Base-by-base conservation (phyloP, 2,888 invertebrate species). In the Spatulosminthurus flaviceps region DNA sequence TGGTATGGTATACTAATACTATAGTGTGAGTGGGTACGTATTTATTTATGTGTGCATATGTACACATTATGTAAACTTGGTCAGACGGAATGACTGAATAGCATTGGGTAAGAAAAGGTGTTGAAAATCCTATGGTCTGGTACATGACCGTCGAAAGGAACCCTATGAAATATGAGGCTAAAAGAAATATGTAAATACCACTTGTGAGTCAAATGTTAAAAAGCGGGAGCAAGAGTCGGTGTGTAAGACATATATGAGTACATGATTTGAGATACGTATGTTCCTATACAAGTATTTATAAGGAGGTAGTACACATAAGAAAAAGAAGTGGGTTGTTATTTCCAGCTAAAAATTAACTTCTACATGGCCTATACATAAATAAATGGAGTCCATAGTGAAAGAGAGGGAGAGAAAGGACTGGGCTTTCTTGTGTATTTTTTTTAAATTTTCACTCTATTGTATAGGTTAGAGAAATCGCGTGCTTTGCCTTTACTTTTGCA, bases 401-500 rank as follows among this genome's bases (percentile, higher is more conserved):
- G 34, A 34, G 34, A 9, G 34, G 9, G 34, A 34, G 34, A 34
- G 34, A 34, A 34, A 51, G 51, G 51, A 51, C 51, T 51, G 51
- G 51, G 51, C 51, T 51, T 51, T 51, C 51, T 51, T 51, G 16
- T 51, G 4, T 51, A n/a, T 19, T 51, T 51, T 51, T 51, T 51
- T 19, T 19, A 51, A 51, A 51, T 51, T 51, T 51, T 51, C 9
- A 51, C 51, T 19, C n/a, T n/a, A n/a, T n/a, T 51, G 51, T 51
- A 16, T 51, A 22, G n/a, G 67, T 67, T 51, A 26, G 67, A 28
- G 28, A 24, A 70, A 41, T 70, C 42, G 70, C 70, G 70, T 70
- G 70, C 42, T 34, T 41, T 69, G 41, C 19, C 70, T 70, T 41
- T 21, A 41, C 34, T 51, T 51, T 51, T 51, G 75, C 22, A 24